Evolutionary conservation across 2,113 vertebrate species (phyloP).

Genomic region (Benitochromis conjunctus): DNA sequence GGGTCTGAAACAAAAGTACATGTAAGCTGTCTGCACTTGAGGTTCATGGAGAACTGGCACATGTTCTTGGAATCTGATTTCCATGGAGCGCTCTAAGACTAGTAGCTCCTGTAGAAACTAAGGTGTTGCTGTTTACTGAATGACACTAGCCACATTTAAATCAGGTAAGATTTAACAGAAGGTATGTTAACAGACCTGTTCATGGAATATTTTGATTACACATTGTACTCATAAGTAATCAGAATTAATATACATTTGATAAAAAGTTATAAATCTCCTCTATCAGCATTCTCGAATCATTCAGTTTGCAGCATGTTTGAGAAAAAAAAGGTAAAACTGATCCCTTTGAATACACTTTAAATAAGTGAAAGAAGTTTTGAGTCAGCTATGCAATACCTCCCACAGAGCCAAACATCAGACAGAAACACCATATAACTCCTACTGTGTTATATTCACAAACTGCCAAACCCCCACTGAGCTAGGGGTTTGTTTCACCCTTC

Average conservation of each 20-base stretch:
- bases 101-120: not conserved
- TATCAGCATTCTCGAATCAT: not conserved
- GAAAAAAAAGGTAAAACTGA: not conserved
- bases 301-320: not conserved
- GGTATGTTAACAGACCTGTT: not conserved
- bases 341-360: not conserved
- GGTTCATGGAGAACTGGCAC: not conserved
- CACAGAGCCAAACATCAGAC: not conserved
- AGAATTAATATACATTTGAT: not conserved
- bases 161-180: not conserved
- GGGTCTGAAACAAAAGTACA: not conserved
- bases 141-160: not conserved
- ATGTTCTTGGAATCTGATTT: not conserved
- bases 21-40: not conserved
- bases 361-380: not conserved
- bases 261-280: not conserved
- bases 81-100: fast-evolving
- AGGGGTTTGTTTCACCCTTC: not conserved
- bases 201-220: not conserved
- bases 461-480: not conserved
- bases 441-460: not conserved
- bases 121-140: not conserved
- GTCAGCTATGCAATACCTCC: not conserved
- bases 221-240: not conserved
- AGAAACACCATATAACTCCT: not conserved